phyloP scores from a whole-genome alignment of 2,888 invertebrate species.

The Lasioglossum zephyrum region DNA sequence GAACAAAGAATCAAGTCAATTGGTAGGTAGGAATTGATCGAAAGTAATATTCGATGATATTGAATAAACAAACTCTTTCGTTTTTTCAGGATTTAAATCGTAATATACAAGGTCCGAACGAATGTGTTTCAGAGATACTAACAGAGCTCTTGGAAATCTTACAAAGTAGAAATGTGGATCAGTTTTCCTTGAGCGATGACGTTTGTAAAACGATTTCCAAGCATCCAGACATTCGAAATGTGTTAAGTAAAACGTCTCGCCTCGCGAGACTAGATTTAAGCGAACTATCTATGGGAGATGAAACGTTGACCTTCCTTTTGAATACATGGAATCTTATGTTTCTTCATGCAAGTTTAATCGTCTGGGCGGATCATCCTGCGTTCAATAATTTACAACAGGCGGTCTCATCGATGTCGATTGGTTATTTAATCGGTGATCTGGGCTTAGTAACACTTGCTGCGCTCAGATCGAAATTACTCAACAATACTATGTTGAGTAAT shows the following conservation, averaged over 20 bases:
- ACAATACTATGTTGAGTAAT: constrained; percentile 63
- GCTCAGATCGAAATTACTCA: constrained; percentile 77
- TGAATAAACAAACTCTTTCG: constrained; percentile 4
- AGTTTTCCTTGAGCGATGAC: constrained; percentile 51
- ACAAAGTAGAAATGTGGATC: constrained; percentile 44
- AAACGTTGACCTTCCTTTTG: constrained; percentile 80
- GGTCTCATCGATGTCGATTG: constrained; percentile 76
- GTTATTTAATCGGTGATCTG: constrained; percentile 82
- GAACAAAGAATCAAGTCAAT: constrained; percentile 84
- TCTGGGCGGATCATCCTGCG: constrained; percentile 76
- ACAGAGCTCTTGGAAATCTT: constrained; percentile 73
- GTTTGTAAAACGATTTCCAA: constrained; percentile 63
- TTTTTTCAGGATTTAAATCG: constrained; percentile 45
- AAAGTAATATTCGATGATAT: background rate
- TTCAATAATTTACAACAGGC: constrained; percentile 71
- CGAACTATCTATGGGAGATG: constrained; percentile 79
- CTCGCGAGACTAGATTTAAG: constrained; percentile 77
- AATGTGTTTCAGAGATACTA: constrained; percentile 77
- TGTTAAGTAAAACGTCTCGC: constrained; percentile 75
- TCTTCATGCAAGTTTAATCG: constrained; percentile 77
- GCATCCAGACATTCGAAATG: constrained; percentile 64
- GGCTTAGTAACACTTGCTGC: constrained; percentile 81
- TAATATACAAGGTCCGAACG: constrained; percentile 70
- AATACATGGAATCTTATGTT: constrained; percentile 83
- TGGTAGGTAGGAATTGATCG: constrained; percentile 46